A percentile compares a stretch with the other conserved stretches of the same genome.
Evolutionary conservation across 2,797 vertebrate species (phyloP).

Genomic region (Hylomyscus alleni): DNA sequence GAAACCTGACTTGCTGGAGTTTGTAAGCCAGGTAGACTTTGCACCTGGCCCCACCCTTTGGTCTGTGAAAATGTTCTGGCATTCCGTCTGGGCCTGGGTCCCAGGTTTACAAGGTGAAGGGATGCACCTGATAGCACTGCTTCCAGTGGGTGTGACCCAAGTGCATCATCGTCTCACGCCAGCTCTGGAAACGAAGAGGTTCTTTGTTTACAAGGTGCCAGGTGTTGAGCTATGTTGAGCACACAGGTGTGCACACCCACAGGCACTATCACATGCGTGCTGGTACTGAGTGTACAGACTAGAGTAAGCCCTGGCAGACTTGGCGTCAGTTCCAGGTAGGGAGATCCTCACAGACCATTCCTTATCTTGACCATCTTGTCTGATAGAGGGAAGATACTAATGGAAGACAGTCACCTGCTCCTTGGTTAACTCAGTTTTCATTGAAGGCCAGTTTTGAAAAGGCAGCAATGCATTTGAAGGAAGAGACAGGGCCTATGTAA

Average conservation of each 20-base stretch:
- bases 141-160: background rate
- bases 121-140: background rate
- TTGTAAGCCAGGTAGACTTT: constrained; percentile 7
- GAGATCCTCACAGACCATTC: background rate
- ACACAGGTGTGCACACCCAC: background rate
- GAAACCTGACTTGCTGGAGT: constrained; percentile 46
- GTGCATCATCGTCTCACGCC: constrained; percentile 9
- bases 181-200: constrained; percentile 9
- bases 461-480: background rate
- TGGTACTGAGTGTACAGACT: rapidly evolving
- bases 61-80: background rate
- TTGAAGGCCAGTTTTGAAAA: constrained; percentile 38
- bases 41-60: background rate
- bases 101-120: constrained; percentile 21
- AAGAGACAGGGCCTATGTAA: background rate
- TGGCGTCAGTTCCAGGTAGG: background rate
- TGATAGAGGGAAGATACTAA: rapidly evolving
- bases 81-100: background rate
- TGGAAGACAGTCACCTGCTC: background rate
- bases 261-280: background rate
- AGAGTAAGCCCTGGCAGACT: background rate
- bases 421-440: background rate
- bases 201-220: constrained; percentile 34
- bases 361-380: constrained; percentile 1
- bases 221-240: background rate